Percentiles rank a stretch among this genome's conserved stretches.
These are phyloP conservation scores for Diaphora mendica DNA, from an alignment of 2,888 invertebrate species.

Conservation along the genomic window DNA sequence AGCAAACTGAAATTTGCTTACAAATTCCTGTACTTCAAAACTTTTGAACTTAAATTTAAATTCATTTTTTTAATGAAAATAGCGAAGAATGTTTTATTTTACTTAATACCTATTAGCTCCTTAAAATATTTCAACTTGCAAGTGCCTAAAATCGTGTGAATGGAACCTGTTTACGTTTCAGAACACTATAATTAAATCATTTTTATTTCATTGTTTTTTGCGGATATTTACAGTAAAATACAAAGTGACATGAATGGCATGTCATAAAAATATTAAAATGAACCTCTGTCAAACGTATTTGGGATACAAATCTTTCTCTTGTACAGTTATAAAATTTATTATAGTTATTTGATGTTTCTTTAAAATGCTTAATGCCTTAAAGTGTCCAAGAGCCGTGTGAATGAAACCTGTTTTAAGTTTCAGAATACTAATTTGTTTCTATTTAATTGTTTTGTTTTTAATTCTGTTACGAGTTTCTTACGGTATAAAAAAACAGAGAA, in stretches of 20 bases:
- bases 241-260: neutral
- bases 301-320: neutral
- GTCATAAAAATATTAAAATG: neutral
- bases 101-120: too few species aligned
- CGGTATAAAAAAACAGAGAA: neutral
- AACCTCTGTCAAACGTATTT: neutral
- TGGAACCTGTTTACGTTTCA: neutral
- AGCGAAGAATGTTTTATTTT: neutral
- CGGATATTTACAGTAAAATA: neutral
- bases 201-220: neutral
- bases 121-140: neutral
- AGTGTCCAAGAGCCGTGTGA: neutral
- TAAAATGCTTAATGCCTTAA: neutral
- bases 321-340: neutral
- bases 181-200: neutral
- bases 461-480: neutral
- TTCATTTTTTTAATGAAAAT: neutral
- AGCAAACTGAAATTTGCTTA: too few species aligned
- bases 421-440: neutral
- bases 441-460: conserved; percentile 1
- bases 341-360: neutral
- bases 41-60: too few species aligned
- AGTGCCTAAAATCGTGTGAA: neutral
- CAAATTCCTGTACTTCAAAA: too few species aligned
- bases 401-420: neutral